phyloP scores from a whole-genome alignment of 2,113 vertebrate species.

The Gila orcuttii region DNA sequence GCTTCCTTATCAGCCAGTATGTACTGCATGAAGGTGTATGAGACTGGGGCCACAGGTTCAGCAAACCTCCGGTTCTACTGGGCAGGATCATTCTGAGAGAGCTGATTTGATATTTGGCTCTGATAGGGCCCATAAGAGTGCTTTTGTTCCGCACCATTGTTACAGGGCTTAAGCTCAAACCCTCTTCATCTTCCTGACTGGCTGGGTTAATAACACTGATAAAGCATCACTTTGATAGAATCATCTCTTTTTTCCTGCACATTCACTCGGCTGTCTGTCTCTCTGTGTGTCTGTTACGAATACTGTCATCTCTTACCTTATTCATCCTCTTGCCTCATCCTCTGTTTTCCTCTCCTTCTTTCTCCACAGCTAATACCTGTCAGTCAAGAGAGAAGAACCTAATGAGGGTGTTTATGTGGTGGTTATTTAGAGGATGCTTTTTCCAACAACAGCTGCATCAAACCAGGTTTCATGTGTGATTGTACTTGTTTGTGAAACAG shows the following conservation, averaged over 20 bases:
- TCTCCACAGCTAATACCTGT: conserved; percentile 70
- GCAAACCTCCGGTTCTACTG: conserved; percentile 73
- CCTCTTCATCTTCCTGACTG: conserved; percentile 80
- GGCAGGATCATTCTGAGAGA: conserved; percentile 77
- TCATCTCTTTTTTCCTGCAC: conserved; percentile 69
- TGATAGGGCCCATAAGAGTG: conserved; percentile 82
- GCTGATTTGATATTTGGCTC: conserved; percentile 83
- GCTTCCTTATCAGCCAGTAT: conserved; percentile 53
- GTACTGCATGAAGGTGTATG: conserved; percentile 40
- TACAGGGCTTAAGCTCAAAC: conserved; percentile 78
- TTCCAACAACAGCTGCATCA: conserved; percentile 15
- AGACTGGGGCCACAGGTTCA: conserved; percentile 71
- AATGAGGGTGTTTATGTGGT: conserved; percentile 63
- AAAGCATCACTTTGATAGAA: conserved; percentile 81
- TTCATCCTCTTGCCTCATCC: conserved; percentile 48
- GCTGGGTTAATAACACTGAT: conserved; percentile 80
- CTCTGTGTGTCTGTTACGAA: conserved; percentile 40
- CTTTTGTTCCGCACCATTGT: conserved; percentile 80
- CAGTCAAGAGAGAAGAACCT: conserved; percentile 65
- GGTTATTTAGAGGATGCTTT: conserved; percentile 61
- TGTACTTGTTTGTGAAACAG: conserved; percentile 42
- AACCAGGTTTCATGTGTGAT: conserved; percentile 2
- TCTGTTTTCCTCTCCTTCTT: conserved; percentile 46
- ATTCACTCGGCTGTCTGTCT: conserved; percentile 57
- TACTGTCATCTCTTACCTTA: conserved; percentile 41